Evolutionary conservation across 2,113 vertebrate genomes (phyloP).

Genomic region (Callaeas wilsoni): DNA sequence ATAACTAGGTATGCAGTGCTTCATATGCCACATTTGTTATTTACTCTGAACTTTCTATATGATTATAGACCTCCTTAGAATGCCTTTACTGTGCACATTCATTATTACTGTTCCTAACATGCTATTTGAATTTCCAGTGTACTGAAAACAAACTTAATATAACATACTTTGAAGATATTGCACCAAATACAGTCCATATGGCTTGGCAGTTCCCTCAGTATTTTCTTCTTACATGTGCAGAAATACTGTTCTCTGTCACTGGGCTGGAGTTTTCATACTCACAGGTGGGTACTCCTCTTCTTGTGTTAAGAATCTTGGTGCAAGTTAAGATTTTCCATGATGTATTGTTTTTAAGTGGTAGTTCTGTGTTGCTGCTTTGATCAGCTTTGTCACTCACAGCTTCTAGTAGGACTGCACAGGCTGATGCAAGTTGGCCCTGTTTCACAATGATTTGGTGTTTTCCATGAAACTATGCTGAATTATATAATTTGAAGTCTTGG

Average conservation of each 20-base stretch:
- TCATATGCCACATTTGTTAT: background rate
- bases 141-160: fast-evolving
- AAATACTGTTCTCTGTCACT: slow-evolving; percentile 93
- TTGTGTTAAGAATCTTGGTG: background rate
- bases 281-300: slow-evolving; percentile 76
- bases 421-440: background rate
- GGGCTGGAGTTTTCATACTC: slow-evolving; percentile 96
- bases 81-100: background rate
- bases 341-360: background rate
- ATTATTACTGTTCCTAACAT: background rate
- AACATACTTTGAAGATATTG: slow-evolving; percentile 71
- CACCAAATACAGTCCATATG: slow-evolving; percentile 83
- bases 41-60: background rate
- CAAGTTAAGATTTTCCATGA: background rate
- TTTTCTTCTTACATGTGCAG: slow-evolving; percentile 87
- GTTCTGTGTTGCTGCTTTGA: background rate
- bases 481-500: background rate
- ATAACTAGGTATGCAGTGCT: background rate
- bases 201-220: slow-evolving; percentile 96
- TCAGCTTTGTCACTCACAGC: background rate
- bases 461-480: background rate
- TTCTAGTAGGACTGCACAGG: background rate
- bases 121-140: slow-evolving; percentile 41
- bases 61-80: background rate
- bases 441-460: background rate